A percentile compares a stretch with the other conserved stretches of the same genome.
Conservation (phyloP, 2,113 vertebrate genomes). For the Felis chaus region DNA sequence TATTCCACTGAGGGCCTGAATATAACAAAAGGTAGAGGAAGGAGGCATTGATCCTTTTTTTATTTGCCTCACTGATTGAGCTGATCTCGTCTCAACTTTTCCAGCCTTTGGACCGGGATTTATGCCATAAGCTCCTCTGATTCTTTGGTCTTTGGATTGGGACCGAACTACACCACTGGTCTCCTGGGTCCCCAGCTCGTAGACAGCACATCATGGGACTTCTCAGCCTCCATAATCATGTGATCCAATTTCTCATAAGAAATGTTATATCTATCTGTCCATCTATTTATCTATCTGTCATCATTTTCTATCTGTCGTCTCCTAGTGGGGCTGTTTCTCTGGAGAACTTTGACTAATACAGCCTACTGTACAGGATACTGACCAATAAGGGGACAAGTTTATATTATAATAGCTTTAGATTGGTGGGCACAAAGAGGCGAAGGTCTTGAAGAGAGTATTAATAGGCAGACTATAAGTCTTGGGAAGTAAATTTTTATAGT, state of each 20-base stretch:
- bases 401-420: neutral
- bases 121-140: no score
- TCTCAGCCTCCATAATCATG: neutral
- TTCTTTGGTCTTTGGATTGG: neutral
- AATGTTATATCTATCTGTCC: neutral
- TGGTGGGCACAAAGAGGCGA: neutral
- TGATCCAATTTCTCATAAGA: neutral
- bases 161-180: neutral
- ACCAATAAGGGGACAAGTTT: neutral
- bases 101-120: neutral
- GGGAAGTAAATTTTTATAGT: neutral
- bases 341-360: neutral
- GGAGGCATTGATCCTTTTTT: neutral
- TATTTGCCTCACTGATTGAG: neutral
- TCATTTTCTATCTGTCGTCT: neutral
- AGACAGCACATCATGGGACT: neutral
- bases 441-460: neutral
- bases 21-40: neutral
- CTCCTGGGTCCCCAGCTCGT: neutral
- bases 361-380: neutral
- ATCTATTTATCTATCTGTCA: neutral
- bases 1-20: neutral
- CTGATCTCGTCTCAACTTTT: neutral
- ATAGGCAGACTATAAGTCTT: neutral
- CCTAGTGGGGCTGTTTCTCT: neutral